Base-by-base conservation (phyloP, 2,797 vertebrate species). In the Acipenser oxyrinchus region DNA sequence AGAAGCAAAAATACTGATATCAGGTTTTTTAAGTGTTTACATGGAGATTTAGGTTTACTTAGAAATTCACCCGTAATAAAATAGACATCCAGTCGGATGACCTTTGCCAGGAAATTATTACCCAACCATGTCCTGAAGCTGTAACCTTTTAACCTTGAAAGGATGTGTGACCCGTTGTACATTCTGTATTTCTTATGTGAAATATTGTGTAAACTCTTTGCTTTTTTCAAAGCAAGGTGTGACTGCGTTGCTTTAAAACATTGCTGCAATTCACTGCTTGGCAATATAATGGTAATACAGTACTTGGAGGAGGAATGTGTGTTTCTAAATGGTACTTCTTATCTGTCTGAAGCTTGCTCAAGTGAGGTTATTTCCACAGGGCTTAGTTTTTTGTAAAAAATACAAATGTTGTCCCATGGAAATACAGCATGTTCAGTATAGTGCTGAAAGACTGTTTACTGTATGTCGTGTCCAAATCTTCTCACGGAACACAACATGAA, bases 401-500 rank as follows among this genome's bases (percentile, higher is more conserved):
- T 70, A 73, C 63, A 70, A 66, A 59, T 51, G 37, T 37, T 10
- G 51, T 48, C 69, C 69, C 48, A 67, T 62, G 48, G 66, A 60
- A 65, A 52, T 15, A 12, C 67, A 66, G 59, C 11, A 50, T 68
- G 65, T 71, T 70, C 62, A 59, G 58, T 49, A 51, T 66, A 68
- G 51, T 60, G 70, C 70, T 37, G 37, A 37, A 37, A 37, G 67
- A 71, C 75, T 68, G 68, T 66, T 61, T 64, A 67, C 75, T 66
- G 69, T 71, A 64, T 78, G 74, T 80, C 76, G 71, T 78, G 69
- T 70, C 73, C 67, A 72, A 68, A 74, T 74, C 74, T 83, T 84
- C 78, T 79, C 81, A 86, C 70, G 49, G 74, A 82, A 73, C 72
- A 70, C 62, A 13, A 18, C 50, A 66, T 51, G 55, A 72, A 77